Evolutionary conservation across 1,140 invertebrate genomes (phyloP), one percentile per base, ranked within the genome.

Genomic region (Solenopsis invicta): DNA sequence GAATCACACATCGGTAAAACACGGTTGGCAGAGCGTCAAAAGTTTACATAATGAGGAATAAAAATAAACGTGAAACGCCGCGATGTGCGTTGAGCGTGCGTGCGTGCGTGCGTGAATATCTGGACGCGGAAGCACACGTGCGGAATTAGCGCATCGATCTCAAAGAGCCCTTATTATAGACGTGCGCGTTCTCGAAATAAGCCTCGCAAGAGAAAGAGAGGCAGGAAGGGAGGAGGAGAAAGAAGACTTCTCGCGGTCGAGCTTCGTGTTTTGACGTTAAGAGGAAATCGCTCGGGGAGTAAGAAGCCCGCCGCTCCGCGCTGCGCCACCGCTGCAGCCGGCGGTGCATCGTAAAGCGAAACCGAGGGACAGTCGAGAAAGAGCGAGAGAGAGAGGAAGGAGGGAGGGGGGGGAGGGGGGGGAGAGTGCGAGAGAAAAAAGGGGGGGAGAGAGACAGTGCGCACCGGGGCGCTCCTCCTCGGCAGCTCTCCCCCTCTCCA

Each of bases 11-110:
- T 45, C 74, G 34, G 41, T 24, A 62, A 59, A 29, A 6, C 29
- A 56, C 59, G 80, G 62, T 71, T 90, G 89, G 89, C 89, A 85
- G 13, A 50, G 62, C 67, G 80, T 89, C 89, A 89, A 69, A 71
- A 71, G 86, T 90, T 90, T 90, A 89, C 80, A 90, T 89, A 90
- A 90, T 90, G 86, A 54, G 52, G 50, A 59, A 82, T 80, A 75
- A 86, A 77, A 90, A 90, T 90, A 90, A 89, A 89, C 41, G n/a
- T 21, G 45, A 41, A 8, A 41, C 21, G 54, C 61, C 18, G 85
- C 69, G 80, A 71, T 50, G n/a, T 29, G 72, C 0, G 18, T n/a
- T 52, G 16, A n/a, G 4, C 5, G 16, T 34, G 4, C 5, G 56
- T 52, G 41, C 5, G 10, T 50, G 34, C 45, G 56, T 41, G 8